These are phyloP conservation scores for Pachycephus smyrnensis DNA, from an alignment of 2,888 invertebrate species.

Conservation along the genomic window DNA sequence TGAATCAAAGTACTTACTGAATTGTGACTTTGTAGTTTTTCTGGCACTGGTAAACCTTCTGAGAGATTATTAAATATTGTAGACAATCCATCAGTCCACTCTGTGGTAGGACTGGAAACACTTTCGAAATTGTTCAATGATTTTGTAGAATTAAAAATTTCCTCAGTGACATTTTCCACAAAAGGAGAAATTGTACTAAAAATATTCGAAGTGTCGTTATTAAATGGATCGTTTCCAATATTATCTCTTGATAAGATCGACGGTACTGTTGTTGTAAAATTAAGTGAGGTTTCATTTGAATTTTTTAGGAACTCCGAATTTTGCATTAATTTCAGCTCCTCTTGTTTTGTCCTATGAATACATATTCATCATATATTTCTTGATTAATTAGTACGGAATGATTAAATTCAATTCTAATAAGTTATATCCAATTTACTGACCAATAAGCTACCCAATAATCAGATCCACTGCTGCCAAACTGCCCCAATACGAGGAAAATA, in stretches of 20 bases:
- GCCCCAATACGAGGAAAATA: conserved; percentile 74
- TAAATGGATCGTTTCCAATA: not conserved
- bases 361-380: conserved; percentile 6
- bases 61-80: not conserved
- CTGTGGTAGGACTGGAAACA: not conserved
- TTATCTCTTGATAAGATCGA: not conserved
- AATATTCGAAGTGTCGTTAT: not conserved
- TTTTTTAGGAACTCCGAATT: not conserved
- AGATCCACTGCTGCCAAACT: conserved; percentile 76
- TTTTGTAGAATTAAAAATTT: not conserved
- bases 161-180: not conserved
- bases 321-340: conserved; percentile 53
- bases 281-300: not conserved
- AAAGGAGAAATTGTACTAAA: not conserved
- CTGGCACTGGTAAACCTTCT: not conserved
- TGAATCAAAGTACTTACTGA: not conserved
- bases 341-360: conserved; percentile 65
- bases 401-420: not conserved
- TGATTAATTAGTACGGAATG: conserved; percentile 3
- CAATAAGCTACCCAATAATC: conserved; percentile 86
- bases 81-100: not conserved
- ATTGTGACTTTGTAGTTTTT: not conserved
- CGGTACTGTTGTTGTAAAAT: not conserved
- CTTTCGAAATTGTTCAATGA: not conserved
- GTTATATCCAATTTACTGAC: conserved; percentile 66